These are phyloP conservation scores for Trididemnum miniatum DNA, from an alignment of 23 tunicate genomes.

Conservation along the genomic window DNA sequence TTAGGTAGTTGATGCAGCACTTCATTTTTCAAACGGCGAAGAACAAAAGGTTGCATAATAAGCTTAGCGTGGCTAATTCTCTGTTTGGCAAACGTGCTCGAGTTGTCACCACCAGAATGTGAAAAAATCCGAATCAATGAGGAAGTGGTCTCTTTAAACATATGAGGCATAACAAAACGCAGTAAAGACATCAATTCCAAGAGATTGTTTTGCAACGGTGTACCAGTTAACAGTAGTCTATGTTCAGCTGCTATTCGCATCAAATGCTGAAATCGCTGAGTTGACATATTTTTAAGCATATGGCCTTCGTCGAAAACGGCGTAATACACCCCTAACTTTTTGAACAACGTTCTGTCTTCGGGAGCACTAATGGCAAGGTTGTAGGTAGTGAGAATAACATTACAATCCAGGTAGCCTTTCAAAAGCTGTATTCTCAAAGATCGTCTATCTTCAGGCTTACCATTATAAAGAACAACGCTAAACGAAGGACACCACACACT, in stretches of 20 bases:
- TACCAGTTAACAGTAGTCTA: constrained; percentile 84
- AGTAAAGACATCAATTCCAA: constrained; percentile 91
- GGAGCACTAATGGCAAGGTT: constrained; percentile 65
- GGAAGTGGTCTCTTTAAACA: constrained; percentile 85
- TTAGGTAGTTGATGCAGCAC: constrained; percentile 92
- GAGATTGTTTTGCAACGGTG: constrained; percentile 96
- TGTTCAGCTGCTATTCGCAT: constrained; percentile 77
- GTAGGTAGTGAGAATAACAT: constrained; percentile 79
- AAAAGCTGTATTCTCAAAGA: constrained; percentile 34
- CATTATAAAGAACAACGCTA: constrained; percentile 55
- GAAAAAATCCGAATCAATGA: constrained; percentile 76
- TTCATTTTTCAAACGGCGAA: constrained; percentile 78
- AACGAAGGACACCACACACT: constrained; percentile 68
- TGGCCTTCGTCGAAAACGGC: constrained; percentile 99
- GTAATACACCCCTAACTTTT: constrained; percentile 71
- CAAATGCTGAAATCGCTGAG: constrained; percentile 83
- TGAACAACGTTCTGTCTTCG: constrained; percentile 68
- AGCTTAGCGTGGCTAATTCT: constrained; percentile 79
- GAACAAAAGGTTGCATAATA: constrained; percentile 97
- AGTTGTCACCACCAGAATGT: constrained; percentile 14
- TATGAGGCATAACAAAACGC: constrained; percentile 94
- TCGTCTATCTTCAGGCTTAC: constrained; percentile 49
- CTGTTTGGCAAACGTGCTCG: constrained; percentile 28
- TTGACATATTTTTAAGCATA: constrained; percentile 95
- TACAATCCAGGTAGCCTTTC: constrained; percentile 28